A percentile compares a stretch with the other conserved stretches of the same genome.
Evolutionary conservation across 2,113 vertebrate genomes (phyloP).

Genomic region (Naja naja): DNA sequence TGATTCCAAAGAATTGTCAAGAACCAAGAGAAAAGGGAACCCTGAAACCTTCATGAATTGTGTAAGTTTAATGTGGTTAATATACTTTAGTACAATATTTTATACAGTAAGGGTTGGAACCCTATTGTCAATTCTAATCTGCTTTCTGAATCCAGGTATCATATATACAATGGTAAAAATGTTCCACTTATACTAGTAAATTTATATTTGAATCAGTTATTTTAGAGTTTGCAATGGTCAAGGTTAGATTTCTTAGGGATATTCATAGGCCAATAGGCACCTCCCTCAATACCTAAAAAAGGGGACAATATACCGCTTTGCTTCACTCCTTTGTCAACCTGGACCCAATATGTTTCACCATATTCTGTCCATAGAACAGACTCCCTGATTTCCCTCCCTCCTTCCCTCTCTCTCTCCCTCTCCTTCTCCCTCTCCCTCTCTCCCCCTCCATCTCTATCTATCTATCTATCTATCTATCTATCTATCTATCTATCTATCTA

Average conservation of each 20-base stretch:
- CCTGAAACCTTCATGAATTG: slow-evolving; percentile 15
- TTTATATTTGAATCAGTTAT: background rate
- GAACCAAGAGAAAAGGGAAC: background rate
- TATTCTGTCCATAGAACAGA: background rate
- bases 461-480: no score
- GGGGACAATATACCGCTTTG: background rate
- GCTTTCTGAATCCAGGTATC: background rate
- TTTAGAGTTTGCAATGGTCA: background rate
- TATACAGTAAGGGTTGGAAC: background rate
- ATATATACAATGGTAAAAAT: background rate
- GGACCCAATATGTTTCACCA: background rate
- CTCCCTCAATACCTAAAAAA: background rate
- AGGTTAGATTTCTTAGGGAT: background rate
- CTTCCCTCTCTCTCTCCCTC: no score
- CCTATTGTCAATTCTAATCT: background rate
- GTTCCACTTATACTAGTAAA: background rate
- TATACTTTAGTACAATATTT: background rate
- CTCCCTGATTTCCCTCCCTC: background rate
- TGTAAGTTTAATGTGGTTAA: background rate
- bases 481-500: no score
- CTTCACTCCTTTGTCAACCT: background rate
- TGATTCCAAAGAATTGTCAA: background rate
- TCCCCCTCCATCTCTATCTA: no score
- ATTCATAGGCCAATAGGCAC: background rate
- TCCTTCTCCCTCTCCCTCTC: no score